These are phyloP conservation scores for Caretta caretta DNA, from an alignment of 2,113 vertebrate genomes.

Conservation along the genomic window DNA sequence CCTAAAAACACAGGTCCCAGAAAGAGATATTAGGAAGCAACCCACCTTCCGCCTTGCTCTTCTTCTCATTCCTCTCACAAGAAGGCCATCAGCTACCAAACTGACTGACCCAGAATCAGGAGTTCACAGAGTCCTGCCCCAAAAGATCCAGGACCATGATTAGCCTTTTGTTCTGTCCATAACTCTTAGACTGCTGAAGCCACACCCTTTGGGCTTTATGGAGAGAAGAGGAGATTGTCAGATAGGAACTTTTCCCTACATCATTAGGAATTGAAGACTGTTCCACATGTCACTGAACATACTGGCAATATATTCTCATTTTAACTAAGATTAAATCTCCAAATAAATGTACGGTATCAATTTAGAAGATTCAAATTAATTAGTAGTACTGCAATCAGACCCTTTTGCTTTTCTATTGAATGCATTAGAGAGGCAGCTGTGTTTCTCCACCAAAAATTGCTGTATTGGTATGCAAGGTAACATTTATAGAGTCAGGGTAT, in stretches of 20 bases:
- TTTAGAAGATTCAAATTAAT: not conserved
- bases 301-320: not conserved
- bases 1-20: not conserved
- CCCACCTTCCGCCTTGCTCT: not conserved
- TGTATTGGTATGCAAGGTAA: not conserved
- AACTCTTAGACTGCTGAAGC: not conserved
- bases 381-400: not conserved
- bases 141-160: not conserved
- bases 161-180: not conserved
- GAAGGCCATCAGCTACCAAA: not conserved
- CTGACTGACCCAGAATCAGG: not conserved
- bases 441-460: not conserved
- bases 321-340: not conserved
- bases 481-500: not conserved
- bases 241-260: not conserved
- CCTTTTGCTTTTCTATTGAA: not conserved
- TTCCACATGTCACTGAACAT: not conserved
- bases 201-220: not conserved
- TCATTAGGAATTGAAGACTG: not conserved
- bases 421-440: not conserved
- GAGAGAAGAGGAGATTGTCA: not conserved
- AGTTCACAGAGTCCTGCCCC: not conserved
- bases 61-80: not conserved
- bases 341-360: not conserved
- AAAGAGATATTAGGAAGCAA: accelerated